A percentile compares a stretch with the other conserved stretches of the same genome.
phyloP scores from a whole-genome alignment of 2,797 vertebrate genomes.

The Scleropages formosus region DNA sequence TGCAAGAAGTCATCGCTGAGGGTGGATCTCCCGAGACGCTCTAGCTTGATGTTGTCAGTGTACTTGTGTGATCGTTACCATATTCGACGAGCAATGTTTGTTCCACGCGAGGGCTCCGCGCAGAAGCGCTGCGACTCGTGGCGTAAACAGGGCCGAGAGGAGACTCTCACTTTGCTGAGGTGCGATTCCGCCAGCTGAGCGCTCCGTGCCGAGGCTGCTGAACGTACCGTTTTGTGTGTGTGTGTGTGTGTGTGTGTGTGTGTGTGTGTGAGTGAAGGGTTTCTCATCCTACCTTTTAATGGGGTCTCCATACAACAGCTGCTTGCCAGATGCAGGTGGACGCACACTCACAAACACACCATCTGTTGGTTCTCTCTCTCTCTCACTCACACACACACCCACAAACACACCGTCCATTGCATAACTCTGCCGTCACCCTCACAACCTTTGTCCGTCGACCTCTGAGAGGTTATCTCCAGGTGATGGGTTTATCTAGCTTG shows the following conservation, averaged over 20 bases:
- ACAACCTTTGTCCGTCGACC: neutral
- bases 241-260: neutral
- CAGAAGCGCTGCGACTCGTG: conserved; percentile 19
- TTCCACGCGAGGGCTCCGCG: neutral
- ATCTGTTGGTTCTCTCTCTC: no score
- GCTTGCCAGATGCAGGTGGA: conserved; percentile 42
- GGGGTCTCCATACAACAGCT: conserved; percentile 39
- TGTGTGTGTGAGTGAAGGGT: neutral
- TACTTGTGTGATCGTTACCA: no score
- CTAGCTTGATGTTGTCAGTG: no score
- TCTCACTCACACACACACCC: no score
- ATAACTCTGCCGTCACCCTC: no score
- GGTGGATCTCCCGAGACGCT: no score
- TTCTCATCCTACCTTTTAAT: conserved; percentile 3
- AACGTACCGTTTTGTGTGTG: neutral
- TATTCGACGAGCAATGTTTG: no score
- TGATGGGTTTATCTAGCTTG: no score
- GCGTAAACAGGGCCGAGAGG: neutral
- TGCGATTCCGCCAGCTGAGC: conserved; percentile 1
- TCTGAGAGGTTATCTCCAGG: neutral
- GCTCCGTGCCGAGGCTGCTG: neutral
- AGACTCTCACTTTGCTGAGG: conserved; percentile 14
- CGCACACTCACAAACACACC: conserved; percentile 13
- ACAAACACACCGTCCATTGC: conserved; percentile 17
- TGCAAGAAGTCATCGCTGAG: no score